Conservation (phyloP, 1,140 invertebrate species). For the Triops longicaudatus region DNA sequence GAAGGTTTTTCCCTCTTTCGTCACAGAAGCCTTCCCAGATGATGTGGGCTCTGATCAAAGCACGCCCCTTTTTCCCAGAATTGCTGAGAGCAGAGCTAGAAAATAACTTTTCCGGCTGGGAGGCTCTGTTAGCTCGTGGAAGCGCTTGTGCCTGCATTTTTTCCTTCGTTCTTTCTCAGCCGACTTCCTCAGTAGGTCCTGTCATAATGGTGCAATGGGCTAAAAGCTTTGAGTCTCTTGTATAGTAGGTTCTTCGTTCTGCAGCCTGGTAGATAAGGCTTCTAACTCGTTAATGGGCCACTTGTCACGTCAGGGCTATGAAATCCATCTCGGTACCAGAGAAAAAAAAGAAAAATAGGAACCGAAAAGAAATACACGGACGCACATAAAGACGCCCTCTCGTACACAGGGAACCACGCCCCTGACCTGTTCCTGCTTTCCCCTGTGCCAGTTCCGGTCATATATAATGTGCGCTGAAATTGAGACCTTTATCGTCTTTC, state of each 20-base stretch:
- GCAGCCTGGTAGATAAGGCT: constrained; percentile 4
- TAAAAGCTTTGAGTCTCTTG: constrained; percentile 8
- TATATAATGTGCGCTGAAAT: neutral
- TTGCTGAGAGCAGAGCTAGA: neutral
- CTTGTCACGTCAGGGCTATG: constrained; percentile 7
- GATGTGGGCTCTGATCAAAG: neutral
- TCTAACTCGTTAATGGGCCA: constrained; percentile 14
- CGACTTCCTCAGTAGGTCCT: neutral
- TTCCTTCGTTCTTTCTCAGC: neutral
- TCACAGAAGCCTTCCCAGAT: neutral
- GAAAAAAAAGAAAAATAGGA: neutral
- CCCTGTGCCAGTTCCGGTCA: neutral
- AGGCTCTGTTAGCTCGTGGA: neutral
- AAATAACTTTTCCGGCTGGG: neutral
- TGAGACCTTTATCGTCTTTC: constrained; percentile 15
- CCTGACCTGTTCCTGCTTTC: neutral
- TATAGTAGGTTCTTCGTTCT: neutral
- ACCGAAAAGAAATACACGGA: neutral
- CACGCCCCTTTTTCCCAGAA: neutral
- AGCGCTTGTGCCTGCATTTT: neutral
- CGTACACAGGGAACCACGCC: neutral
- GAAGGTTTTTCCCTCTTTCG: neutral
- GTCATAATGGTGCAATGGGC: constrained; percentile 11
- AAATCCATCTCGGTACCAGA: neutral
- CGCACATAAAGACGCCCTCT: neutral